Conservation (phyloP, 1,140 invertebrate species). For the Leptoteleia sp. region DNA sequence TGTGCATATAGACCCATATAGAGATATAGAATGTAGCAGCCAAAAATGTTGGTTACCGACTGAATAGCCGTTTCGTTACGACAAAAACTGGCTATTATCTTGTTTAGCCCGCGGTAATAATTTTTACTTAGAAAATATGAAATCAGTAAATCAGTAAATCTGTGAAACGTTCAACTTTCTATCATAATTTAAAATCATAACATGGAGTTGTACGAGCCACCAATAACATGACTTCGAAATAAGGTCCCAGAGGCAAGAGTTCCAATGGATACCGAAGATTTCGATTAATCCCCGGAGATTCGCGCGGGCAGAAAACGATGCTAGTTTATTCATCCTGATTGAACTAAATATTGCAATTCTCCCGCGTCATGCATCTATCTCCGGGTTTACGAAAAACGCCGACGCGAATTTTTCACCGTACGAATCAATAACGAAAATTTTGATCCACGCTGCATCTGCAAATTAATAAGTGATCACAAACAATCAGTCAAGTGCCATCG, state of each 20-base stretch:
- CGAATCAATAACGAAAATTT: constrained; percentile 22
- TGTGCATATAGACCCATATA: no score
- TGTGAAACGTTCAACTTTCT: no score
- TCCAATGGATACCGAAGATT: constrained; percentile 22
- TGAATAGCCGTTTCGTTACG: no score
- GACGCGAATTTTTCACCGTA: constrained; percentile 11
- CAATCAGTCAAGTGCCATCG: constrained; percentile 9
- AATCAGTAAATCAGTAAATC: no score
- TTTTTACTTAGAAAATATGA: no score
- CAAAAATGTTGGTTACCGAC: no score
- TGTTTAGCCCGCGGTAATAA: no score
- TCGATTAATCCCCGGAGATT: constrained; percentile 32
- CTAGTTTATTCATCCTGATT: constrained; percentile 41
- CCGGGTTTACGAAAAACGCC: background rate
- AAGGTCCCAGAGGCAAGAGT: constrained; percentile 31
- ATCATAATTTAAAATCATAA: constrained; percentile 14
- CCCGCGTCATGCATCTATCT: background rate
- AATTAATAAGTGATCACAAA: constrained; percentile 35
- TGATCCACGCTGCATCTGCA: background rate
- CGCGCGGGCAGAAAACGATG: constrained; percentile 19
- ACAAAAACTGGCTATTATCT: no score
- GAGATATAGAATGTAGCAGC: no score
- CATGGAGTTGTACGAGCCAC: constrained; percentile 9
- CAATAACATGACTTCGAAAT: constrained; percentile 20
- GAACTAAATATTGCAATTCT: constrained; percentile 37